Evolutionary conservation across 1,140 invertebrate species (phyloP).

Genomic region (Lepidurus arcticus): DNA sequence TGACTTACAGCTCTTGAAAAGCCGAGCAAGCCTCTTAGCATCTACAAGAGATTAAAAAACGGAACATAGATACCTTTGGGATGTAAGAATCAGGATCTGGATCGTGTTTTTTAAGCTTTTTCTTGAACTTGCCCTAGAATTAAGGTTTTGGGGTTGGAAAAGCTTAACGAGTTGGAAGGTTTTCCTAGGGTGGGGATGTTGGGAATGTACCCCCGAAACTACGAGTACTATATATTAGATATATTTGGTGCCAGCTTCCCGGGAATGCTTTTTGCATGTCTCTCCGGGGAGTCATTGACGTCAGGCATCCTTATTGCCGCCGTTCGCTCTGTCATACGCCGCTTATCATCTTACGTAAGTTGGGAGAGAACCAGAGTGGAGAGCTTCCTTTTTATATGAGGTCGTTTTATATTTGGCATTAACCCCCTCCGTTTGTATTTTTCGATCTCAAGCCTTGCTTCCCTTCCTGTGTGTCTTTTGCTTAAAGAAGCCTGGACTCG

Average conservation of each 20-base stretch:
- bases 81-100: no score
- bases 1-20: not conserved
- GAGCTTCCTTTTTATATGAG: not conserved
- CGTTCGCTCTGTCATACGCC: constrained; percentile 13
- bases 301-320: constrained; percentile 20
- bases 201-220: not conserved
- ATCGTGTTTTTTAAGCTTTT: no score
- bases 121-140: no score
- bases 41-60: not conserved
- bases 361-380: not conserved
- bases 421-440: not conserved
- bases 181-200: no score
- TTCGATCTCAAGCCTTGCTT: no score
- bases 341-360: constrained; percentile 15
- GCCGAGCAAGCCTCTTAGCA: not conserved
- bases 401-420: not conserved
- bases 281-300: constrained; percentile 7
- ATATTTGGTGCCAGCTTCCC: constrained; percentile 8
- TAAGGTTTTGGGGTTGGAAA: no score
- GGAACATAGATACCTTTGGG: no score
- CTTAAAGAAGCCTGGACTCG: no score
- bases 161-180: no score
- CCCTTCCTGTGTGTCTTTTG: no score
- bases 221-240: not conserved
- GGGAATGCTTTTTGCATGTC: constrained; percentile 14